Percentiles rank a stretch among this genome's conserved stretches.
These are phyloP conservation scores for Lissocephala sabroskyi DNA, from an alignment of 2,888 invertebrate genomes.

Conservation along the genomic window DNA sequence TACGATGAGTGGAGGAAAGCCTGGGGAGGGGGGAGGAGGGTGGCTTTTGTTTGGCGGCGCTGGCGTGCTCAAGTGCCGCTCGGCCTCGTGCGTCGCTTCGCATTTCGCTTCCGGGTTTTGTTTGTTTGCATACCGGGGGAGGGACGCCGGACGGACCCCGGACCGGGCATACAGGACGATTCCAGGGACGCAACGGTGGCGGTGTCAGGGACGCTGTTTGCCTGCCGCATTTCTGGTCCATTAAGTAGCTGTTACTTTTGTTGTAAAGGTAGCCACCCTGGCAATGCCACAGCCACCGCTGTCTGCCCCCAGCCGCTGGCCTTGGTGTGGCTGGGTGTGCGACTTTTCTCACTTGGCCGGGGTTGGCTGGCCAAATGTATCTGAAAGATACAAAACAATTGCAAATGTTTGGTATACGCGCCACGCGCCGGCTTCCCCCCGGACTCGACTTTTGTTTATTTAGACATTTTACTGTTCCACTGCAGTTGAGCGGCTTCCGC, in stretches of 20 bases:
- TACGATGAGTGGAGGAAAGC: not conserved
- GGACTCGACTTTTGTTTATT: constrained; percentile 36
- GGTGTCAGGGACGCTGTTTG: constrained; percentile 33
- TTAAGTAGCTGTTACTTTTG: constrained; percentile 46
- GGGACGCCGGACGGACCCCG: constrained; percentile 7
- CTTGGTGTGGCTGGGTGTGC: constrained; percentile 59
- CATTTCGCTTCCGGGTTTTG: constrained; percentile 56
- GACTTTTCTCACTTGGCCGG: constrained; percentile 56
- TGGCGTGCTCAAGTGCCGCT: constrained; percentile 59
- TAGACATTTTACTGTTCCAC: constrained; percentile 35
- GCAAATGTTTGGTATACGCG: constrained; percentile 11
- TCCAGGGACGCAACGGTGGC: too few species aligned
- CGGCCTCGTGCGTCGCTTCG: constrained; percentile 36
- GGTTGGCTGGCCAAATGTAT: constrained; percentile 21
- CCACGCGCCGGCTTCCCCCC: constrained; percentile 49
- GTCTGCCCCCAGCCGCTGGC: too few species aligned
- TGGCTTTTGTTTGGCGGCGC: constrained; percentile 1
- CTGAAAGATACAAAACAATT: constrained; percentile 42
- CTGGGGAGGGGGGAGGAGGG: constrained; percentile 2
- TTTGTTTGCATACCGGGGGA: constrained; percentile 61
- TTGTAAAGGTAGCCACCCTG: constrained; percentile 35
- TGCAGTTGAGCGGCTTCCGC: constrained; percentile 39
- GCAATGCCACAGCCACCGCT: too few species aligned
- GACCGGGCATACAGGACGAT: not conserved
- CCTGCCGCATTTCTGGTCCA: constrained; percentile 62